Evolutionary conservation across 2,888 invertebrate genomes (phyloP).

Genomic region (Habroteleia sp.): DNA sequence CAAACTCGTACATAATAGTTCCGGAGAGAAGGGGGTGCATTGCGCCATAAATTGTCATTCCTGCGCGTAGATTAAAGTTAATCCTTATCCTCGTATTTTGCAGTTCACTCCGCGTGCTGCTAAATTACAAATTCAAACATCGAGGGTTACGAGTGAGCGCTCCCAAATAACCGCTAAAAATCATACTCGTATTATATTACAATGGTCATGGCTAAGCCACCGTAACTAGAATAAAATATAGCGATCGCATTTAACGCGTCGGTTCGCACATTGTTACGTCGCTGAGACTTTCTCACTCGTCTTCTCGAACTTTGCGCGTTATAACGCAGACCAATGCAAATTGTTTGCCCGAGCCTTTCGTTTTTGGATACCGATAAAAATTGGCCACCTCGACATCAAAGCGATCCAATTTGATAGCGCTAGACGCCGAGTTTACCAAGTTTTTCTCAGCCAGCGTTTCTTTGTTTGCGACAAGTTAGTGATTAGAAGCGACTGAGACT

Average conservation of each 20-base stretch:
- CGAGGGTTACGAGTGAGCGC: not conserved
- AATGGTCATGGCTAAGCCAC: not conserved
- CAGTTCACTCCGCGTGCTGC: conserved; percentile 11
- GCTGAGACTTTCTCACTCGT: not conserved
- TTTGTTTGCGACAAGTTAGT: conserved; percentile 65
- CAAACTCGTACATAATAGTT: conserved; percentile 6
- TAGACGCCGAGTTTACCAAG: conserved; percentile 15
- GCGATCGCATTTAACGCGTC: conserved; percentile 6
- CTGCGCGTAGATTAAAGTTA: conserved; percentile 20
- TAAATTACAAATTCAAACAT: conserved; percentile 15
- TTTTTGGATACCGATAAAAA: not conserved
- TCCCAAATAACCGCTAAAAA: not conserved
- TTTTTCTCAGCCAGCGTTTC: conserved; percentile 21
- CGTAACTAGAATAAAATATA: conserved; percentile 10
- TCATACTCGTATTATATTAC: not conserved
- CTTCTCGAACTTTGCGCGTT: conserved; percentile 1
- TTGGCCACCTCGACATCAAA: conserved; percentile 16
- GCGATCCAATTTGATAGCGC: conserved; percentile 17
- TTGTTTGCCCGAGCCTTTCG: not conserved
- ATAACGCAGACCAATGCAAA: not conserved
- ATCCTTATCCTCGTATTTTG: conserved; percentile 36
- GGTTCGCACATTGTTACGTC: conserved; percentile 10
- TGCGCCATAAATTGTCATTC: conserved; percentile 26
- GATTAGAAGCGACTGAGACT: conserved; percentile 73
- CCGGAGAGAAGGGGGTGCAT: not conserved